A percentile compares a stretch with the other conserved stretches of the same genome.
These are phyloP conservation scores for Rhagium mordax DNA, from an alignment of 2,888 invertebrate genomes.

Conservation along the genomic window DNA sequence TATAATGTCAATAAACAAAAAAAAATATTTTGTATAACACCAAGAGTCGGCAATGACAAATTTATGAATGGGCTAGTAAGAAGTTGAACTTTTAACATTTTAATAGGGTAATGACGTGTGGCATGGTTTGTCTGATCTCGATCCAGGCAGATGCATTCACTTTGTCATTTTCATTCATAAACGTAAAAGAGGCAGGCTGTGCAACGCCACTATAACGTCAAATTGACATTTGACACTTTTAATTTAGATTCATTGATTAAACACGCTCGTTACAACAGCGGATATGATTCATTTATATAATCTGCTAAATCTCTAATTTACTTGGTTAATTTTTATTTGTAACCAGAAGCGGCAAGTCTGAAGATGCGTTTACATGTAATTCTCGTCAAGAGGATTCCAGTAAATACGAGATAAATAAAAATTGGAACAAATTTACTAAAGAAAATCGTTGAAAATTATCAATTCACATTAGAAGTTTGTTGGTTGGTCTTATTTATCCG, in stretches of 20 bases:
- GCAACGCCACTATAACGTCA: slow-evolving; percentile 19
- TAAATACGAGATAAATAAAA: too few relatives aligned
- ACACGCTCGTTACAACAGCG: slow-evolving; percentile 30
- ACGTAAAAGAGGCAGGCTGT: not conserved
- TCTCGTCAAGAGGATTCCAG: too few relatives aligned
- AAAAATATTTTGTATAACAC: not conserved
- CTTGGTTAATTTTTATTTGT: not conserved
- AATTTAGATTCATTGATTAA: slow-evolving; percentile 43
- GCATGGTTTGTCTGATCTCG: slow-evolving; percentile 30
- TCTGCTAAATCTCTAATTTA: slow-evolving; percentile 37
- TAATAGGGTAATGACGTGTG: slow-evolving; percentile 42
- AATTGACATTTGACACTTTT: slow-evolving; percentile 48
- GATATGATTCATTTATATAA: slow-evolving; percentile 46
- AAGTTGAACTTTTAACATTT: slow-evolving; percentile 39
- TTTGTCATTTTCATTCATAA: slow-evolving; percentile 26
- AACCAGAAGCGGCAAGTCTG: not conserved
- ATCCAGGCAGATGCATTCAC: slow-evolving; percentile 27
- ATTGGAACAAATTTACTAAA: too few relatives aligned
- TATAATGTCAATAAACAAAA: too few relatives aligned
- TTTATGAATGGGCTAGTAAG: slow-evolving; percentile 43
- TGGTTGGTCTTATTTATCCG: too few relatives aligned
- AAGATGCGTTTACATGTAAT: not conserved
- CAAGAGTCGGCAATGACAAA: not conserved
- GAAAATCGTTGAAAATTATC: too few relatives aligned
- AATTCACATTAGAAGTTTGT: too few relatives aligned